Percentiles rank a stretch among this genome's conserved stretches.
Evolutionary conservation across 2,797 vertebrate species (phyloP).

Genomic region (Phyllotis vaccarum): DNA sequence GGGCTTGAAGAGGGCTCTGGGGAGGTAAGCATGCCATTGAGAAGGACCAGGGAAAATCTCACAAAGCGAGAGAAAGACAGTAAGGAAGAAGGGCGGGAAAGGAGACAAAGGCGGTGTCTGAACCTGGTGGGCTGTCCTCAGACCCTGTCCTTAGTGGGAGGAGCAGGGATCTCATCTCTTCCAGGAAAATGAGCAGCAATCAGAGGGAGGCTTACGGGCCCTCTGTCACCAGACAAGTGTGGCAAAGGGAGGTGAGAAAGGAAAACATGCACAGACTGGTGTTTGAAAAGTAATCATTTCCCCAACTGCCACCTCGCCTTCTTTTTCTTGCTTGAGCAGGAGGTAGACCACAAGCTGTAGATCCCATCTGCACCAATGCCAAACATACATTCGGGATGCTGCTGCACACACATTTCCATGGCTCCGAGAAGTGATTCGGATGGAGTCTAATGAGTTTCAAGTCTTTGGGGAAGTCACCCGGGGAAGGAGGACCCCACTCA

Average conservation of each 20-base stretch:
- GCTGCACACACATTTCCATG: slow-evolving; percentile 26
- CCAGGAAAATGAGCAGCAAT: slow-evolving; percentile 55
- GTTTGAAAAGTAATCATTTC: slow-evolving; percentile 44
- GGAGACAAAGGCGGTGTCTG: neutral
- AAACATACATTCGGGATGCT: neutral
- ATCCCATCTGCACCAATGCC: neutral
- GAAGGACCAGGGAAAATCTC: slow-evolving; percentile 26
- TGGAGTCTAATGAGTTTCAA: neutral
- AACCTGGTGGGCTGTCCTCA: neutral
- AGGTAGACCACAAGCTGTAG: neutral
- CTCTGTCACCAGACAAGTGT: slow-evolving; percentile 12
- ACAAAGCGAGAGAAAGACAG: slow-evolving; percentile 60
- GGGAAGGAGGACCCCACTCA: neutral
- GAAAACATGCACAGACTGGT: neutral
- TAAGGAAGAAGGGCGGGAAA: slow-evolving; percentile 66
- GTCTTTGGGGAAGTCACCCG: slow-evolving; percentile 42
- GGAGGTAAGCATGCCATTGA: neutral
- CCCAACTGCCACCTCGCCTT: neutral
- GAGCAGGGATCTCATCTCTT: slow-evolving; percentile 42
- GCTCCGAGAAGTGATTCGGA: slow-evolving; percentile 37
- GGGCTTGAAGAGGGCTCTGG: neutral
- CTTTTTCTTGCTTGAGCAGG: neutral
- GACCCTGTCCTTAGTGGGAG: neutral
- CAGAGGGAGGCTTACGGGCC: neutral
- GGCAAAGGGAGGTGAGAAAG: slow-evolving; percentile 37